A percentile compares a stretch with the other conserved stretches of the same genome.
These are phyloP conservation scores for Asobara japonica DNA, from an alignment of 1,140 invertebrate genomes.

Conservation along the genomic window DNA sequence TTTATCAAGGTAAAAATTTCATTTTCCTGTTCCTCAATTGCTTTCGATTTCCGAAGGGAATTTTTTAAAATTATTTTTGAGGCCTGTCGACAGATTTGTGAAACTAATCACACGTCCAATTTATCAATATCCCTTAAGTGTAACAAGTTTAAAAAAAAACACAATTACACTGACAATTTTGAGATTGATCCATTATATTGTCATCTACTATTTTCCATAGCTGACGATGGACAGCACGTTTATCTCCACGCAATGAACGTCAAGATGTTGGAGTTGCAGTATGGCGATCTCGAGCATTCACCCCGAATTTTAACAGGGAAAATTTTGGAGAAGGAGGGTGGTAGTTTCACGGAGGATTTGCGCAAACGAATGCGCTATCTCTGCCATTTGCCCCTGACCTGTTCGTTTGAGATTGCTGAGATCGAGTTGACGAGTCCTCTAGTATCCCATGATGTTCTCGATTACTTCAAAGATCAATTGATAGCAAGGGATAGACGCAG, in stretches of 20 bases:
- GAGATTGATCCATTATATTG: neutral
- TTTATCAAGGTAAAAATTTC: constrained; percentile 83
- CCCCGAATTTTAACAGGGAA: constrained; percentile 78
- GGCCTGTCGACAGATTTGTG: no score
- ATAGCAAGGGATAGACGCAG: constrained; percentile 72
- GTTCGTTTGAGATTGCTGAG: constrained; percentile 90
- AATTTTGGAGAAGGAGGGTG: constrained; percentile 85
- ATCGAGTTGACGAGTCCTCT: constrained; percentile 79
- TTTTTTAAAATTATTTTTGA: no score
- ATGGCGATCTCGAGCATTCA: constrained; percentile 82
- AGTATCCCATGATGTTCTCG: constrained; percentile 74
- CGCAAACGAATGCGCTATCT: constrained; percentile 82
- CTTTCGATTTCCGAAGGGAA: no score
- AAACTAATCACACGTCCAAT: no score
- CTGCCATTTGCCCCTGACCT: constrained; percentile 88
- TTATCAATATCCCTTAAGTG: no score
- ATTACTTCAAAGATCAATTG: constrained; percentile 77
- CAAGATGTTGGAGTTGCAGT: constrained; percentile 87
- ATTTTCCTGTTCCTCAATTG: constrained; percentile 25
- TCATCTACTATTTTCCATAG: constrained; percentile 64
- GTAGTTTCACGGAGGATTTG: constrained; percentile 84
- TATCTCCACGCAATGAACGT: constrained; percentile 93
- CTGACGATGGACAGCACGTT: constrained; percentile 89
- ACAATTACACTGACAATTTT: no score
- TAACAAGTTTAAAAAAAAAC: no score